Base-by-base conservation (phyloP, 2,888 invertebrate species). In the Hypomecis atomaria region DNA sequence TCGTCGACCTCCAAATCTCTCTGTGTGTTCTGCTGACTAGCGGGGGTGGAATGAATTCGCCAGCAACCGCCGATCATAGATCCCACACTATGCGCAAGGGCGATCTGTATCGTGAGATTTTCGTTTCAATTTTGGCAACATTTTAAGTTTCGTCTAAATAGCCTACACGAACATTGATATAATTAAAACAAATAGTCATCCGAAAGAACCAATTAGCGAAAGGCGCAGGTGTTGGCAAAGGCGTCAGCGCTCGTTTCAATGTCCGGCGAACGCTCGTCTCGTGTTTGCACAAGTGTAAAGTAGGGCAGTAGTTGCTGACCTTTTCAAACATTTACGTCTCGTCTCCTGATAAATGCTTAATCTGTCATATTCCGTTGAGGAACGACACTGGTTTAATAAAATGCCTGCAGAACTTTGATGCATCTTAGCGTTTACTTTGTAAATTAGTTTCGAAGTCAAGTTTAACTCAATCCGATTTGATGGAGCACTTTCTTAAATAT, bases 241-340 rank as follows among this genome's bases (percentile, higher is more conserved):
- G 8, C 55, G 40, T 7, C 38, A 5, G 52, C 36, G 10, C 36
- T 34, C n/a, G 36, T 54, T 54, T 38, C 11, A 54, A 40, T 42
- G 53, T 42, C 42, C 47, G 48, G 38, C 43, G 34, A 50, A 33
- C 8, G 43, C 48, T 34, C 38, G 45, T 6, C 13, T 53, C 47
- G 9, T n/a, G 47, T 53, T 62, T 47, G 48, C 43, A 13, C 44
- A 54, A 59, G 11, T 59, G 33, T 40, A 37, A 59, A 50, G 47
- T 50, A 37, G 59, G 44, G 7, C 63, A 50, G 56, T 55, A 38
- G 49, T 49, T 48, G 36, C 42, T 52, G 64, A 47, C 59, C 54
- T 59, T 54, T 55, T 59, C 5, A 58, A 64, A 59, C 6, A 49
- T 64, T 55, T 43, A 58, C 48, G 10, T 54, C 54, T 54, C 54